Evolutionary conservation across 2,113 vertebrate species (phyloP).

Genomic region (Calidris pygmaea): DNA sequence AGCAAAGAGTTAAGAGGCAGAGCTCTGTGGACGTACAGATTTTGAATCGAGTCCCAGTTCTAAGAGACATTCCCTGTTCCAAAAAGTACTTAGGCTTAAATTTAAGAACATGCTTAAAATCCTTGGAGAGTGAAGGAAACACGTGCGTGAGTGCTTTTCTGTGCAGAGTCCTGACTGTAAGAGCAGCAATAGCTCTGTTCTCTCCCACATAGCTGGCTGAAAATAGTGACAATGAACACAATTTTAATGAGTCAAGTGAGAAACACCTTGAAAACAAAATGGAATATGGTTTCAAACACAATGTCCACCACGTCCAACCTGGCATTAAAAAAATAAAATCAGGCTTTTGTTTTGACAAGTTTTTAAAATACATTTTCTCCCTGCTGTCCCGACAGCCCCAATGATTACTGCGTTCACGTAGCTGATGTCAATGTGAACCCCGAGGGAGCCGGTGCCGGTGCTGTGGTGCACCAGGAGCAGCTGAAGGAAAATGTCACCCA

Average conservation of each 20-base stretch:
- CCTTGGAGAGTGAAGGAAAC: not conserved
- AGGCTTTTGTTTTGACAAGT: not conserved
- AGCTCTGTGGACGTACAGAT: not conserved
- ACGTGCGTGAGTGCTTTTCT: not conserved
- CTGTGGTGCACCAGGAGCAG: not conserved
- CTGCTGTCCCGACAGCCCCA: not conserved
- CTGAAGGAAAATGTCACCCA: not conserved
- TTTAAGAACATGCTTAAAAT: not conserved
- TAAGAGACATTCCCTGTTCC: not conserved
- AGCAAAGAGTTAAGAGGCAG: not conserved
- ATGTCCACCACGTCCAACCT: not conserved
- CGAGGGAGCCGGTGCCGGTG: not conserved
- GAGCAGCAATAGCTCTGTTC: not conserved
- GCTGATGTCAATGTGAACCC: fast-evolving
- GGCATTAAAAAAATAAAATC: not conserved
- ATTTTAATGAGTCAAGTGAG: not conserved
- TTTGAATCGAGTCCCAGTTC: not conserved
- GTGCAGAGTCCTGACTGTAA: not conserved
- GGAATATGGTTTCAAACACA: not conserved
- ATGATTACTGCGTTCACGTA: fast-evolving
- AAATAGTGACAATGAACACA: not conserved
- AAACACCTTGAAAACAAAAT: not conserved
- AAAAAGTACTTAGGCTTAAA: not conserved
- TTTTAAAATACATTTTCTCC: not conserved
- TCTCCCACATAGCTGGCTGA: not conserved